These are phyloP conservation scores for Ochlodes sylvanus DNA, from an alignment of 2,888 invertebrate genomes.

Conservation along the genomic window DNA sequence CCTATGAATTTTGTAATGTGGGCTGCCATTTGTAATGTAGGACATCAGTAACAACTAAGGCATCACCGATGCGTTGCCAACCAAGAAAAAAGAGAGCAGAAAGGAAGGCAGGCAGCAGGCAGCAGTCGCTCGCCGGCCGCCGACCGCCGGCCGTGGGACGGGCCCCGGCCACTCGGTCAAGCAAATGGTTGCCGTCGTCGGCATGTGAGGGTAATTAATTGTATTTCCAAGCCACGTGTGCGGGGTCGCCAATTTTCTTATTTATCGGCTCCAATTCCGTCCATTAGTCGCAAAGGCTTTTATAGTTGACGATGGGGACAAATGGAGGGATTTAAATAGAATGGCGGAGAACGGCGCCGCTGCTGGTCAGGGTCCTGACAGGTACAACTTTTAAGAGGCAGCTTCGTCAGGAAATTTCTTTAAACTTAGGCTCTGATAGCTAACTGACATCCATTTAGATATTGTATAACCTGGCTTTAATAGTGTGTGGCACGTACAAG, in stretches of 20 bases:
- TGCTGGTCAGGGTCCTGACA: slow-evolving; percentile 9
- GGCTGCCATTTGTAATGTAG: too few species aligned
- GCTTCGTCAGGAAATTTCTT: neutral
- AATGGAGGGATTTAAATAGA: slow-evolving; percentile 44
- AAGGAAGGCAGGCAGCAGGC: too few species aligned
- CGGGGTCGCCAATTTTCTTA: slow-evolving; percentile 72
- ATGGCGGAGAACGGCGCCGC: slow-evolving; percentile 15
- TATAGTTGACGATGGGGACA: slow-evolving; percentile 43
- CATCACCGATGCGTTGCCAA: too few species aligned
- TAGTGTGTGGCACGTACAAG: too few species aligned
- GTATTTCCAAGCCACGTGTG: slow-evolving; percentile 59
- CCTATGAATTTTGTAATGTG: too few species aligned
- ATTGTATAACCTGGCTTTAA: too few species aligned
- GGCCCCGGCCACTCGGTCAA: slow-evolving; percentile 47
- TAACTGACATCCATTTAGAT: too few species aligned
- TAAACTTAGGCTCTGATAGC: too few species aligned
- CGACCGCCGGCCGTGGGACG: neutral
- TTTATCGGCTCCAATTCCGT: slow-evolving; percentile 71
- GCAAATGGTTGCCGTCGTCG: slow-evolving; percentile 51
- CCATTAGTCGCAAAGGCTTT: slow-evolving; percentile 58
- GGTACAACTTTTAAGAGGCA: slow-evolving; percentile 13
- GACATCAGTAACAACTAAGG: too few species aligned
- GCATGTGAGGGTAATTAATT: slow-evolving; percentile 63
- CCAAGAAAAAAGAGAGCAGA: too few species aligned
- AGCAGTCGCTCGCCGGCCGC: neutral